Evolutionary conservation across 37 sponge, comb jelly and placozoan species (phyloP).

Genomic region (Theonella swinhoei): DNA sequence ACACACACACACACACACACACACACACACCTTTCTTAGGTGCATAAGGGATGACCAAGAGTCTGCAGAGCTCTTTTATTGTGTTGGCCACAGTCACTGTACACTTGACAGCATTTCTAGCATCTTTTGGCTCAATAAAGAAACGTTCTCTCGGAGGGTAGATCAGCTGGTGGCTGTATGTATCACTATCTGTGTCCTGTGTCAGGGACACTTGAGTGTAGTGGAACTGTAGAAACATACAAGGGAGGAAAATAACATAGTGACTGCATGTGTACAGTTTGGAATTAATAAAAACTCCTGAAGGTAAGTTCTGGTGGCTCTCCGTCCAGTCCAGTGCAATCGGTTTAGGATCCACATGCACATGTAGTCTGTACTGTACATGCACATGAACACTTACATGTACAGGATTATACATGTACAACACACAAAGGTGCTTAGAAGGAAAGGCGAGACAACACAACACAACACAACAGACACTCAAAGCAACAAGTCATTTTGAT

Average conservation of each 20-base stretch:
- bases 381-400: too few species aligned
- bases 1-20: conserved; percentile 23
- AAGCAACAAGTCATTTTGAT: too few species aligned
- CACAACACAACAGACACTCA: too few species aligned
- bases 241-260: background rate
- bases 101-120: conserved; percentile 13
- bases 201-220: conserved; percentile 39
- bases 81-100: background rate
- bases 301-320: background rate
- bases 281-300: background rate
- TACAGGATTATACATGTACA: too few species aligned
- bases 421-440: too few species aligned
- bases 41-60: conserved; percentile 31
- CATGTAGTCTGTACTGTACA: background rate
- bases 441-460: too few species aligned
- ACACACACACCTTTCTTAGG: conserved; percentile 14
- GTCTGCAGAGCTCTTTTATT: background rate
- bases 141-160: conserved; percentile 36
- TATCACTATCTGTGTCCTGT: conserved; percentile 30
- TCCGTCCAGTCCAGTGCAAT: background rate
- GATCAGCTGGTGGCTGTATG: conserved; percentile 25
- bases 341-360: too few species aligned
- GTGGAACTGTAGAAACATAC: conserved; percentile 13
- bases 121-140: conserved; percentile 22
- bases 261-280: background rate